Evolutionary conservation across 92 coral and sea anemone species (phyloP).

Genomic region (Parazoanthus swiftii): DNA sequence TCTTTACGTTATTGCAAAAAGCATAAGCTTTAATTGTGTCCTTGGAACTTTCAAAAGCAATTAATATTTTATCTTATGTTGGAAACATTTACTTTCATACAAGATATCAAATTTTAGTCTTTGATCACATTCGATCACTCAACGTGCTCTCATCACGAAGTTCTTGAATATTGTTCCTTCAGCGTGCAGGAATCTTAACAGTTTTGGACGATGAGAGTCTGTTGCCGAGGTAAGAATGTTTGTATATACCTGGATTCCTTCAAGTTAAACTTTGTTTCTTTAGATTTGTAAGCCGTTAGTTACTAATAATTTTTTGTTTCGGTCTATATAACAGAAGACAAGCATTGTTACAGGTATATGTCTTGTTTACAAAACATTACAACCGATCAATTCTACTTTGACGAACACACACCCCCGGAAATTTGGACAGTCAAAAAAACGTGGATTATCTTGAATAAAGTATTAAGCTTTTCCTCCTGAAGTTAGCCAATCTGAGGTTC

Average conservation of each 20-base stretch:
- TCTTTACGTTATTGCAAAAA: too few species aligned
- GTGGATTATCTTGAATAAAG: background rate
- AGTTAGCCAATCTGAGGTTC: background rate
- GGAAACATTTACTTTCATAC: too few species aligned
- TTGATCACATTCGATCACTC: too few species aligned
- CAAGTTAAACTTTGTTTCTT: background rate
- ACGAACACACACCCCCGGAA: background rate
- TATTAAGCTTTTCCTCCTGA: too few species aligned
- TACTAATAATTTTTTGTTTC: too few species aligned
- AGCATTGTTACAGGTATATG: too few species aligned
- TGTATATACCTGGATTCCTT: background rate
- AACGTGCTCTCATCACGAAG: background rate
- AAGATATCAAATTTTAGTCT: background rate
- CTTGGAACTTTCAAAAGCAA: background rate
- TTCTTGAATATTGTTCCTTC: constrained; percentile 2
- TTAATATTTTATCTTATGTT: too few species aligned
- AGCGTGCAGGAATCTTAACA: constrained; percentile 88
- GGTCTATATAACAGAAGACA: too few species aligned
- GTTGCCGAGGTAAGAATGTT: constrained; percentile 57
- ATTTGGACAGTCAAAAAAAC: too few species aligned
- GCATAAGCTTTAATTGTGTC: background rate
- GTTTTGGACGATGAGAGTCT: constrained; percentile 80
- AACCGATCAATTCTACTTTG: too few species aligned
- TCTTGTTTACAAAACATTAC: too few species aligned
- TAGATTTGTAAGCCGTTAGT: background rate